A percentile compares a stretch with the other conserved stretches of the same genome.
Conservation (phyloP, 1,140 invertebrate genomes). For the Temnothorax curvispinosus region DNA sequence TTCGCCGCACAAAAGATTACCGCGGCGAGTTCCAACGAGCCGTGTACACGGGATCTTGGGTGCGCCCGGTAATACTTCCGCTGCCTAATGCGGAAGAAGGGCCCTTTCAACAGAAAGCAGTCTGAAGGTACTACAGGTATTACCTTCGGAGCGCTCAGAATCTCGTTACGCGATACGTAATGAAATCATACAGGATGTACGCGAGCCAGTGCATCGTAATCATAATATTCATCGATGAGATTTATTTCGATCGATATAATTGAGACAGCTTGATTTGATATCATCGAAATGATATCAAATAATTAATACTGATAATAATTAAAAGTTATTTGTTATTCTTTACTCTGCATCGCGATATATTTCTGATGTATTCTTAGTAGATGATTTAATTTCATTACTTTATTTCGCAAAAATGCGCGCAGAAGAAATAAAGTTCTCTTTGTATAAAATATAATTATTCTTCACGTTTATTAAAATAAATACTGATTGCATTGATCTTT, state of each 20-base stretch:
- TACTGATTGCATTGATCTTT: not conserved
- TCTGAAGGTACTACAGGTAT: constrained; percentile 32
- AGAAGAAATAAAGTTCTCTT: not conserved
- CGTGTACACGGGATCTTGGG: constrained; percentile 48
- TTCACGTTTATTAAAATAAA: not conserved
- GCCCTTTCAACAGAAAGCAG: constrained; percentile 54
- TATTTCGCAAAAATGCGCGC: not conserved
- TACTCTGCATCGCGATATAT: not conserved
- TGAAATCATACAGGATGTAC: constrained; percentile 33
- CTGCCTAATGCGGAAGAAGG: constrained; percentile 58
- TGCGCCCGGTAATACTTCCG: constrained; percentile 43
- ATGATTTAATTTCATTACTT: not conserved
- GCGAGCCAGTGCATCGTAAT: not conserved
- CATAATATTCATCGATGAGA: not conserved
- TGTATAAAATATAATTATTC: not conserved
- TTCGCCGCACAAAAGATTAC: constrained; percentile 60
- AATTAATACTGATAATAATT: not conserved
- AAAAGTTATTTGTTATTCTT: not conserved
- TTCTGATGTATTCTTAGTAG: not conserved
- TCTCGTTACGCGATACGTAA: constrained; percentile 22
- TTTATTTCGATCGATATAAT: not conserved
- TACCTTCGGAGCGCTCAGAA: constrained; percentile 23
- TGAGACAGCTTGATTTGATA: not conserved
- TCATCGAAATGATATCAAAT: not conserved
- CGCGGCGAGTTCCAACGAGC: constrained; percentile 52